phyloP scores from a whole-genome alignment of 2,888 invertebrate species.

The Leucophenga montana region DNA sequence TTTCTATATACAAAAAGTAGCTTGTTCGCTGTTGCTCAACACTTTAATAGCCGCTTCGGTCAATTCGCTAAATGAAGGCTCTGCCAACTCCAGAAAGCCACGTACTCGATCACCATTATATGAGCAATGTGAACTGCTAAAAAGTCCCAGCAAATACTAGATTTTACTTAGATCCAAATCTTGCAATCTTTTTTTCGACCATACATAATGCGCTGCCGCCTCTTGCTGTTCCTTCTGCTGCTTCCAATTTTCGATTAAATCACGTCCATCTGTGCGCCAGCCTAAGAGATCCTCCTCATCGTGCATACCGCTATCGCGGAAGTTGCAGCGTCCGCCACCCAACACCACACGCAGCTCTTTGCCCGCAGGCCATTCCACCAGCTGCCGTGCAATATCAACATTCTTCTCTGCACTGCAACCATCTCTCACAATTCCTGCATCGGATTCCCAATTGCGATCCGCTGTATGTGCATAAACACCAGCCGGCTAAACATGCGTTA shows the following conservation, averaged over 20 bases:
- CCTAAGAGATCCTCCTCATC: conserved; percentile 76
- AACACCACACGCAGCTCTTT: conserved; percentile 78
- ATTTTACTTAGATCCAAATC: conserved; percentile 72
- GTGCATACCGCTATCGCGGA: conserved; percentile 63
- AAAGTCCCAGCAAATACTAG: conserved; percentile 77
- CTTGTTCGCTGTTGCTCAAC: conserved; percentile 76
- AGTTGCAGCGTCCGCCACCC: conserved; percentile 68
- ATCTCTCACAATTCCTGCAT: conserved; percentile 74
- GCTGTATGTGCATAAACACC: conserved; percentile 82
- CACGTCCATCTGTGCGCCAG: conserved; percentile 77
- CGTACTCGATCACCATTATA: conserved; percentile 76
- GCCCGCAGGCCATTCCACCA: conserved; percentile 80
- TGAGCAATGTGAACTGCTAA: conserved; percentile 75
- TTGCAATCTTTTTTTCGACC: conserved; percentile 54
- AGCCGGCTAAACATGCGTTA: conserved; percentile 86
- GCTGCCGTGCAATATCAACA: conserved; percentile 82
- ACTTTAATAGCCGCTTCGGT: conserved; percentile 78
- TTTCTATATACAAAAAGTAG: conserved; percentile 83
- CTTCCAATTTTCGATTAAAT: conserved; percentile 81
- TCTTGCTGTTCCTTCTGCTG: conserved; percentile 47
- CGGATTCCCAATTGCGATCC: conserved; percentile 81
- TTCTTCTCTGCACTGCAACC: conserved; percentile 74
- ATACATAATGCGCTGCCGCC: conserved; percentile 68
- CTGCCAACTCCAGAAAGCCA: conserved; percentile 69
- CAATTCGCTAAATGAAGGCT: conserved; percentile 81